Evolutionary conservation across 2,888 invertebrate species (phyloP).

Genomic region (Synanthedon andrenaeformis): DNA sequence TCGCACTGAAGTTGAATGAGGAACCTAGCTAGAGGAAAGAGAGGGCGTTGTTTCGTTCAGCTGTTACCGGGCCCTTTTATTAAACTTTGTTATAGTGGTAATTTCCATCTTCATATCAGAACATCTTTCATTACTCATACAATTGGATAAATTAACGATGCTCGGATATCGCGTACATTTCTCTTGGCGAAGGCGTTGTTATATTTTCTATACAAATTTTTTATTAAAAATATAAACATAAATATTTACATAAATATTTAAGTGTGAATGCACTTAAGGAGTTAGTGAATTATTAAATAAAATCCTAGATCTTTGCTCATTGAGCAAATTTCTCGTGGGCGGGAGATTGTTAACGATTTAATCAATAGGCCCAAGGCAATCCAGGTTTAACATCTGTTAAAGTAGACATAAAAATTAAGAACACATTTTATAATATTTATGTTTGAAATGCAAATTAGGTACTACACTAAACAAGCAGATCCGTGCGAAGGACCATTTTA

Average conservation of each 20-base stretch:
- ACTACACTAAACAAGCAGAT: no score
- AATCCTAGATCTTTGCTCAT: neutral
- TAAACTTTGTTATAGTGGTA: slow-evolving; percentile 29
- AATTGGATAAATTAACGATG: neutral
- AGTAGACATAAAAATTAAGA: neutral
- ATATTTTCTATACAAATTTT: neutral
- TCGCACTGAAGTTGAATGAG: slow-evolving; percentile 40
- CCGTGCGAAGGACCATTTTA: no score
- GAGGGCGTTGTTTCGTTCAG: slow-evolving; percentile 48
- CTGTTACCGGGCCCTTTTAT: slow-evolving; percentile 45
- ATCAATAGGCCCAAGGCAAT: slow-evolving; percentile 24
- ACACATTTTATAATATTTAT: neutral
- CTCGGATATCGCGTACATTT: neutral
- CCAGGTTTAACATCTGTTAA: slow-evolving; percentile 2
- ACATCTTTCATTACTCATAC: neutral
- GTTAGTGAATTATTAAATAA: no score
- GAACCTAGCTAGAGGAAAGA: slow-evolving; percentile 29
- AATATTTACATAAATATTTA: no score
- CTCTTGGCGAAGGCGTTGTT: slow-evolving; percentile 18
- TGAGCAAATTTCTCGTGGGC: slow-evolving; percentile 11
- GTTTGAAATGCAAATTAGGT: no score
- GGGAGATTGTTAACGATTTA: slow-evolving; percentile 13
- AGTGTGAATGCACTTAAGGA: no score
- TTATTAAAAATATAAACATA: no score
- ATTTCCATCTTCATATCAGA: neutral